phyloP scores from a whole-genome alignment of 2,113 vertebrate genomes.

The Coptodon rendalli region DNA sequence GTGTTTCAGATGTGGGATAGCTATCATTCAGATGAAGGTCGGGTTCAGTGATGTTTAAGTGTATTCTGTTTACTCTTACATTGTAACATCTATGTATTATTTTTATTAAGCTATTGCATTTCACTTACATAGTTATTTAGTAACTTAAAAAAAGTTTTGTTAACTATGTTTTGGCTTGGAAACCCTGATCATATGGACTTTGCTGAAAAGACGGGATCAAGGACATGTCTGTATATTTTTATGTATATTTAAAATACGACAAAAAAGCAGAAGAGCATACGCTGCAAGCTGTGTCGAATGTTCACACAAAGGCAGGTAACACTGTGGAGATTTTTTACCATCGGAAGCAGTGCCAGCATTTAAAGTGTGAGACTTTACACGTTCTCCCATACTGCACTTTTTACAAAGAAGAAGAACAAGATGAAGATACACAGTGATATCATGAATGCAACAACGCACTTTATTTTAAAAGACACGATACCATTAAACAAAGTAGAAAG shows the following conservation, averaged over 20 bases:
- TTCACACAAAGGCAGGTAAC: not conserved
- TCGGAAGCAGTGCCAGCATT: not conserved
- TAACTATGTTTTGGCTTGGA: not conserved
- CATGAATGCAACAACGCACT: accelerated
- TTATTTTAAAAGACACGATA: not conserved
- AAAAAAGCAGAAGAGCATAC: not conserved
- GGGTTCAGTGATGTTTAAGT: not conserved
- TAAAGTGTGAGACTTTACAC: not conserved
- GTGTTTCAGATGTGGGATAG: not conserved
- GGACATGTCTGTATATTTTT: not conserved
- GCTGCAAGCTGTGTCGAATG: not conserved
- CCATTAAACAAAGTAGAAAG: accelerated
- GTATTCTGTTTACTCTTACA: not conserved
- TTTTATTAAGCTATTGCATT: not conserved
- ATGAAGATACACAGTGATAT: not conserved
- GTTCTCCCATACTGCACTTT: not conserved
- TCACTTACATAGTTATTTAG: not conserved
- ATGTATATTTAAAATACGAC: not conserved
- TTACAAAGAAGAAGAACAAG: accelerated
- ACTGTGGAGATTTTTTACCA: not conserved
- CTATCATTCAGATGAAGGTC: not conserved
- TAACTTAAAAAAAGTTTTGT: not conserved
- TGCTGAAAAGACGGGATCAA: not conserved
- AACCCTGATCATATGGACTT: not conserved
- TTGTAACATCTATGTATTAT: not conserved